Evolutionary conservation across 1,140 invertebrate species (phyloP), one percentile per base, ranked within the genome.

Genomic region (Drosophila asahinai): DNA sequence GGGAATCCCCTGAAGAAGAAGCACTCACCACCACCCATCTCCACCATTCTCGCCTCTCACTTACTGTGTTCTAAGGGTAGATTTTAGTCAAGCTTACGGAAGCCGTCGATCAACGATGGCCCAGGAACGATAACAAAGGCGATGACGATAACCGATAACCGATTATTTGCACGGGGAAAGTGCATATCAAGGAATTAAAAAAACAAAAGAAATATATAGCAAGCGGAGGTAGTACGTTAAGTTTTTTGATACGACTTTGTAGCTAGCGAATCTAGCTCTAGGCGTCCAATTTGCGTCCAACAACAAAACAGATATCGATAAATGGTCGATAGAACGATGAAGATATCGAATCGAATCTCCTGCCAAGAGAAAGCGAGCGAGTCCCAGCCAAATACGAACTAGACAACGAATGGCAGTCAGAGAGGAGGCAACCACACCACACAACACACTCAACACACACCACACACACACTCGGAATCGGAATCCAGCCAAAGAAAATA

Each of bases 201-300:
- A 48, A 17, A 43, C 9, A 25, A 25, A 43, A 60, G 51, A 36
- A 61, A 63, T 14, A 49, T 19, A 49, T n/a, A 19, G 8, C 22
- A 30, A 11, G 42, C 43, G 19, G 17, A 19, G 63, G 64, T 71
- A 65, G 62, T 87, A 83, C 19, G 57, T 67, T 80, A 83, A 74
- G 67, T 71, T 89, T 87, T 86, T 87, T 87, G 80, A 87, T 87
- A 86, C 83, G 61, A 87, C 70, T 89, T 87, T 87, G 77, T 87
- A 87, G 83, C 61, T 87, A 89, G 83, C 76, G 58, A 86, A 89
- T 77, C 54, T 25, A 61, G 82, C 81, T 70, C 76, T 54, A 75
- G 74, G 72, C 80, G 66, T 87, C 63, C 55, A 77, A 83, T 83
- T 83, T 83, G 80, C 83, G 84, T 89, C 81, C 83, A 86, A 38